These are phyloP conservation scores for Oophaga sylvatica DNA, from an alignment of 2,797 vertebrate genomes.

Conservation along the genomic window DNA sequence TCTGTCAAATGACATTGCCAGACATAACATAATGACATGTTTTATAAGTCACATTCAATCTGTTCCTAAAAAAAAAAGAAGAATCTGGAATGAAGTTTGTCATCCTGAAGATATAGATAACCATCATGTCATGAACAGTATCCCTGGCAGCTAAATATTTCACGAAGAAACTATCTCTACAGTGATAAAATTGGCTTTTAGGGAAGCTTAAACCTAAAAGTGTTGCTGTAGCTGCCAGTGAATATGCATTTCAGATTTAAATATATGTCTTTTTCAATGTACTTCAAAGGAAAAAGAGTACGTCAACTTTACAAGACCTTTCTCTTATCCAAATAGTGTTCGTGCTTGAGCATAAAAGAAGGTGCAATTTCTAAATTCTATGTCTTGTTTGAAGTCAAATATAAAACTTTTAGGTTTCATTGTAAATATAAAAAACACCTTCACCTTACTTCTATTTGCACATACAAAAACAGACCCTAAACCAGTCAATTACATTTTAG, in stretches of 20 bases:
- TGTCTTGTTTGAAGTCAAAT: background rate
- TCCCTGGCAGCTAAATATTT: slow-evolving; percentile 29
- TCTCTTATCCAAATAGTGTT: slow-evolving; percentile 35
- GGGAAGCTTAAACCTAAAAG: slow-evolving; percentile 30
- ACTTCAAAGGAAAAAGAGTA: slow-evolving; percentile 33
- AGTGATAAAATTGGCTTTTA: slow-evolving; percentile 45
- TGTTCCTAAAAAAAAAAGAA: background rate
- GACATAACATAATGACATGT: background rate
- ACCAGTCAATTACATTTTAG: background rate
- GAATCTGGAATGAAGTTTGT: background rate
- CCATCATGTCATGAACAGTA: slow-evolving; percentile 7
- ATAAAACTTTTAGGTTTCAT: background rate
- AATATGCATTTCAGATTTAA: slow-evolving; percentile 50
- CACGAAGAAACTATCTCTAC: background rate
- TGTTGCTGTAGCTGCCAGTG: slow-evolving; percentile 34
- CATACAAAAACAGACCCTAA: background rate
- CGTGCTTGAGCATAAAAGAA: background rate
- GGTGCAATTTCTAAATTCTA: background rate
- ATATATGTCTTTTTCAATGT: slow-evolving; percentile 39
- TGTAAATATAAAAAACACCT: background rate
- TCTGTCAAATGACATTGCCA: background rate
- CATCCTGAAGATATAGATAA: slow-evolving; percentile 19
- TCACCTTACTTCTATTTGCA: background rate
- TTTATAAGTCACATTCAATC: background rate
- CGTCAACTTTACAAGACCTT: background rate